These are phyloP conservation scores for Calephelis nemesis DNA, from an alignment of 1,140 invertebrate genomes.

Conservation along the genomic window DNA sequence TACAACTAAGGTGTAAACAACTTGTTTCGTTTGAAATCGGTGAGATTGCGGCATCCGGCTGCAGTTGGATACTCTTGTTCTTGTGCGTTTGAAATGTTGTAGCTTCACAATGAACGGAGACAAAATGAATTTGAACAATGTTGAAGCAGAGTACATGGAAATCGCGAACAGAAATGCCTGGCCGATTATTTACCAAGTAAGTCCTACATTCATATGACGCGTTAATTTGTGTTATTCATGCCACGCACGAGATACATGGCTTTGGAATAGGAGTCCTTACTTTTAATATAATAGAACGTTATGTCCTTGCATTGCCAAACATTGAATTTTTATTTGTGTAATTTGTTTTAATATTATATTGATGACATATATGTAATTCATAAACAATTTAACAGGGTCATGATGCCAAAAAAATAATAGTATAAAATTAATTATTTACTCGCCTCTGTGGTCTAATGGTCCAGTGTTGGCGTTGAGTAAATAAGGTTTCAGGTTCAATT, in stretches of 20 bases:
- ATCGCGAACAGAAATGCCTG: conserved; percentile 83
- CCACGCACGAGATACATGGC: conserved; percentile 51
- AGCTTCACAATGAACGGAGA: conserved; percentile 49
- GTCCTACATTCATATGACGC: conserved; percentile 47
- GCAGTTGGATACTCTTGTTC: conserved; percentile 44
- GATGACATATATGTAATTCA: background rate
- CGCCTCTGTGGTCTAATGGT: too few species aligned
- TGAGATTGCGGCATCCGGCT: conserved; percentile 50
- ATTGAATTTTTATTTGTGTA: background rate
- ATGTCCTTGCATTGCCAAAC: background rate
- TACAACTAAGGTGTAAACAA: conserved; percentile 15
- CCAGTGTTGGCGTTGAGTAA: too few species aligned
- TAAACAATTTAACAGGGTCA: too few species aligned
- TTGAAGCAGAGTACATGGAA: conserved; percentile 85
- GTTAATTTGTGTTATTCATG: conserved; percentile 43
- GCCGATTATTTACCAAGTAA: conserved; percentile 84
- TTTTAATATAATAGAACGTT: conserved; percentile 1
- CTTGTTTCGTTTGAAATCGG: conserved; percentile 13
- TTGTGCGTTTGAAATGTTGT: conserved; percentile 50
- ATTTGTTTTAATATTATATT: background rate
- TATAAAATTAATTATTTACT: too few species aligned
- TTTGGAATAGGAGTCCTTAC: conserved; percentile 14
- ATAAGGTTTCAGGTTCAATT: too few species aligned
- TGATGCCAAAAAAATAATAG: too few species aligned
- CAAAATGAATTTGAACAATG: conserved; percentile 69